Evolutionary conservation across 2,797 vertebrate species (phyloP).

Genomic region (Peromyscus nudipes): DNA sequence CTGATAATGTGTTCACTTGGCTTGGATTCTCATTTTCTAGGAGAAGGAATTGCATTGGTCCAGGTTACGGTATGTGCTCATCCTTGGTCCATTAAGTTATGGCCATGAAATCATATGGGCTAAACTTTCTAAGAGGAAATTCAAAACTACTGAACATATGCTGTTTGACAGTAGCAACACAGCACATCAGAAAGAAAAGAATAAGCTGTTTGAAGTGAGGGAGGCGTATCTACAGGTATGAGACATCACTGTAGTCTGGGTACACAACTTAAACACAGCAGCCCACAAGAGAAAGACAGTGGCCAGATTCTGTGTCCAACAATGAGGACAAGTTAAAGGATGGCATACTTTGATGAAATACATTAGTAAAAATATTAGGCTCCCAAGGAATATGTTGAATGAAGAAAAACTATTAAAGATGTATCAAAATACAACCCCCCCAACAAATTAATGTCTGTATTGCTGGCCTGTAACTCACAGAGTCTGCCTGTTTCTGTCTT

Average conservation of each 20-base stretch:
- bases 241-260: not conserved
- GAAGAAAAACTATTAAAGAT: not conserved
- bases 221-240: not conserved
- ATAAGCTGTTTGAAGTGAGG: not conserved
- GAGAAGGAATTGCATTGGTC: not conserved
- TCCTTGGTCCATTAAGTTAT: not conserved
- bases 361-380: not conserved
- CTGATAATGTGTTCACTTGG: not conserved
- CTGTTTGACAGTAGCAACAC: not conserved
- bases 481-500: not conserved
- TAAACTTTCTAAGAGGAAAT: conserved; percentile 4
- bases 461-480: not conserved
- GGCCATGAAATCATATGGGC: not conserved
- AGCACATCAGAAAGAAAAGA: not conserved
- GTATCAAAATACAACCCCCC: not conserved
- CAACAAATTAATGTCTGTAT: not conserved
- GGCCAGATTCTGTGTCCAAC: not conserved
- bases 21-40: not conserved
- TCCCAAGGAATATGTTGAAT: not conserved
- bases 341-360: not conserved
- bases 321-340: not conserved
- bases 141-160: not conserved
- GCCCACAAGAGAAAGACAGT: not conserved
- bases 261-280: not conserved
- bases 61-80: not conserved